Percentiles rank a stretch among this genome's conserved stretches.
phyloP scores from a whole-genome alignment of 2,888 invertebrate species.

The Spisula subtruncata region DNA sequence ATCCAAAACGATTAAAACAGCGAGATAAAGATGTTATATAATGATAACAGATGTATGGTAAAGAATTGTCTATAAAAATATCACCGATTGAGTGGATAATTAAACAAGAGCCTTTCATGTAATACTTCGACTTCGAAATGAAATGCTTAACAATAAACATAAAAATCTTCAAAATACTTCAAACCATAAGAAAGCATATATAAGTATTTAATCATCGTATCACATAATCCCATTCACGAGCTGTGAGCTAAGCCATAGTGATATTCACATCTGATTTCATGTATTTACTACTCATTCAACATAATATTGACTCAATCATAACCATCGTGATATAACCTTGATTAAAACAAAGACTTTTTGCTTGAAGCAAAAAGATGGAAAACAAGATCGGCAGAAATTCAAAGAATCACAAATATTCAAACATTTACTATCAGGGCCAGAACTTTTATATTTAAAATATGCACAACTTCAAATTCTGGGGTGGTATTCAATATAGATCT shows the following conservation, averaged over 20 bases:
- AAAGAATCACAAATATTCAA: too few species aligned
- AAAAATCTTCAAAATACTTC: slow-evolving; percentile 2
- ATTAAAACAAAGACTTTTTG: slow-evolving; percentile 15
- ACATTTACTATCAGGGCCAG: too few species aligned
- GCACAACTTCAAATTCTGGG: too few species aligned
- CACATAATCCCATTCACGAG: too few species aligned
- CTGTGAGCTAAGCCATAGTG: not conserved
- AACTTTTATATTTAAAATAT: too few species aligned
- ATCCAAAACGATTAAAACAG: not conserved
- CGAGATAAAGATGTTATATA: not conserved
- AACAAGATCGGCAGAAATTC: too few species aligned
- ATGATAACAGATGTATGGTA: slow-evolving; percentile 13
- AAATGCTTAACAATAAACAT: slow-evolving; percentile 18
- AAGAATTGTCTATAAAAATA: slow-evolving; percentile 12
- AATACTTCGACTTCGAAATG: not conserved
- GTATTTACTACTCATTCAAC: not conserved
- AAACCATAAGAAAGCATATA: not conserved
- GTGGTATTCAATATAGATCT: too few species aligned
- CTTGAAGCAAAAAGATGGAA: too few species aligned
- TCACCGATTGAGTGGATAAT: slow-evolving; percentile 1
- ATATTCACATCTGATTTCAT: not conserved
- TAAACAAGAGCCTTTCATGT: not conserved
- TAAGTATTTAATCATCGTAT: not conserved
- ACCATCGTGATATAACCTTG: not conserved
- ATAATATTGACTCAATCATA: too few species aligned